Evolutionary conservation across 1,140 invertebrate genomes (phyloP).

Genomic region (Latrodectus geometricus): DNA sequence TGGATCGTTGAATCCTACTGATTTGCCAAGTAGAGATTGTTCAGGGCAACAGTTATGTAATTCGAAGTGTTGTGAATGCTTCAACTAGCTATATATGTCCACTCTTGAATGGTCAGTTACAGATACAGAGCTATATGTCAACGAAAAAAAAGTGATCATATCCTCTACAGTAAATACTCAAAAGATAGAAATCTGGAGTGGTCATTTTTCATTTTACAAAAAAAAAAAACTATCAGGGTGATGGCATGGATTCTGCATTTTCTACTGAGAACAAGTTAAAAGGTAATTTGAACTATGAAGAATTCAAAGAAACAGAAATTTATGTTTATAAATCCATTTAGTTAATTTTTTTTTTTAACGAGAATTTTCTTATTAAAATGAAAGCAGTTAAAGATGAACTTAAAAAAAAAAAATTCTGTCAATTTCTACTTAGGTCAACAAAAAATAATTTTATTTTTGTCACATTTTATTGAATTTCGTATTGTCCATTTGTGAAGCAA

Average conservation of each 20-base stretch:
- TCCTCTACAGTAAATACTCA: constrained; percentile 28
- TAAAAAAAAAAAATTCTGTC: too few relatives aligned
- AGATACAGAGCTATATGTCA: not conserved
- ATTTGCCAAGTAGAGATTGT: constrained; percentile 19
- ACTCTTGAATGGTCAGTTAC: constrained; percentile 25
- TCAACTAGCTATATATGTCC: not conserved
- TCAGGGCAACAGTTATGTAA: not conserved
- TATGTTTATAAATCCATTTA: constrained; percentile 18
- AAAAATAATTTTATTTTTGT: too few relatives aligned
- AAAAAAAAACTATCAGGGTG: constrained; percentile 41
- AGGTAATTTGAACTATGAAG: constrained; percentile 5
- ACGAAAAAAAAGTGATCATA: constrained; percentile 16
- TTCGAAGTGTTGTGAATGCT: constrained; percentile 15
- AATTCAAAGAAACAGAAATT: constrained; percentile 31
- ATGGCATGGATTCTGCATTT: constrained; percentile 38
- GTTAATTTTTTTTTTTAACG: constrained; percentile 8
- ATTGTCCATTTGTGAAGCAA: too few relatives aligned
- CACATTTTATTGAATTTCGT: too few relatives aligned
- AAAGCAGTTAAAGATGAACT: constrained; percentile 13
- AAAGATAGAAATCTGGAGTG: not conserved
- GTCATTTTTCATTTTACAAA: constrained; percentile 18
- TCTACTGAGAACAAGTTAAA: constrained; percentile 7
- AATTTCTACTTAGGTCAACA: too few relatives aligned
- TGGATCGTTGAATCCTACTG: constrained; percentile 12
- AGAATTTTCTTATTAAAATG: constrained; percentile 37